A percentile compares a stretch with the other conserved stretches of the same genome.
These are phyloP conservation scores for Phalacrocorax brasilianus DNA, from an alignment of 2,113 vertebrate genomes.

Conservation along the genomic window DNA sequence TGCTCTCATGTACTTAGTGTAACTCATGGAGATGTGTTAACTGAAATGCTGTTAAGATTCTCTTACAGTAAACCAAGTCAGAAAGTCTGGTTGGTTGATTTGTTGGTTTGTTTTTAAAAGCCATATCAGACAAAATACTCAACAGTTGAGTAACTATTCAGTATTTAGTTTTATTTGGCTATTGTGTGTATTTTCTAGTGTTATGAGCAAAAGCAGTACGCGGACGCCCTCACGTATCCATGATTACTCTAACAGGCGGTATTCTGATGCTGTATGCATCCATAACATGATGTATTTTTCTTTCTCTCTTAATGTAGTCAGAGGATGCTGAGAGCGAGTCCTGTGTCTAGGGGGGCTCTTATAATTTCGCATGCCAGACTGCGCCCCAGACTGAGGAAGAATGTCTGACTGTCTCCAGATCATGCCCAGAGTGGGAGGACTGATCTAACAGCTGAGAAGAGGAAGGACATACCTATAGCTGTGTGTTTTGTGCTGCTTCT, in stretches of 20 bases:
- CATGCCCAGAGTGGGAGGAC: neutral
- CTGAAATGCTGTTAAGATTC: neutral
- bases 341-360: neutral
- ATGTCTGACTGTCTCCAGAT: neutral
- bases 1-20: neutral
- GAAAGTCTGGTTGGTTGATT: neutral
- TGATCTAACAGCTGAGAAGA: neutral
- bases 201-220: neutral
- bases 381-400: neutral
- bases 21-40: neutral
- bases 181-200: neutral
- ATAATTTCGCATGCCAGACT: neutral
- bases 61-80: neutral
- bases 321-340: neutral
- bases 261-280: neutral
- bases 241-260: neutral
- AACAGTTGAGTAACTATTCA: neutral
- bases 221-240: neutral
- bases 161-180: neutral
- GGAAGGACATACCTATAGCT: neutral
- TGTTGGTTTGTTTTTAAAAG: neutral
- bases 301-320: neutral
- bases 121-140: neutral
- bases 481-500: neutral
- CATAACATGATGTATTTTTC: neutral